Conservation (phyloP, 2,113 vertebrate species). For the Lepidothrix coronata region DNA sequence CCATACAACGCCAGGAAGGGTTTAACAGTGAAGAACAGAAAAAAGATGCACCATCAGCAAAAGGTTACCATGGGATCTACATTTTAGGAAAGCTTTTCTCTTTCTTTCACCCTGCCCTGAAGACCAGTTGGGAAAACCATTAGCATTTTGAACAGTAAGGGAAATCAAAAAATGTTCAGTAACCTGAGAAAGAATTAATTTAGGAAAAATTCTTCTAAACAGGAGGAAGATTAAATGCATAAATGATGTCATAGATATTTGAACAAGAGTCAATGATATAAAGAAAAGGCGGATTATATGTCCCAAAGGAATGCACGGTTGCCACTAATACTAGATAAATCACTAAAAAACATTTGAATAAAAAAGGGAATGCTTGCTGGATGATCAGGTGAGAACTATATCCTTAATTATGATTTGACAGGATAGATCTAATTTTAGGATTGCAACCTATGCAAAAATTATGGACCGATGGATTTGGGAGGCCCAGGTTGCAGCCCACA, state of each 20-base stretch:
- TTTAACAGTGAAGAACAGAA: neutral
- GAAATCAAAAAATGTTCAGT: neutral
- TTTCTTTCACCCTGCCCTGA: neutral
- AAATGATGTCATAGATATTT: neutral
- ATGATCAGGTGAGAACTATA: neutral
- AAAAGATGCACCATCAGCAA: neutral
- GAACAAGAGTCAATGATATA: neutral
- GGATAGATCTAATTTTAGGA: neutral
- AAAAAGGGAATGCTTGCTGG: neutral
- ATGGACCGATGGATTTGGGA: neutral
- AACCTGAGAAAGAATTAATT: neutral
- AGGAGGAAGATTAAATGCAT: neutral
- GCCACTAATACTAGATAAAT: neutral
- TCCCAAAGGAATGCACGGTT: neutral
- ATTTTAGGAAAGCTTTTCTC: neutral
- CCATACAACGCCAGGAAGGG: neutral
- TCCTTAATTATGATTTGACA: neutral
- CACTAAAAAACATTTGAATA: neutral
- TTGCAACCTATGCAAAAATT: neutral
- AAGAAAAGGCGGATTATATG: neutral
- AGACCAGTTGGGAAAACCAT: neutral
- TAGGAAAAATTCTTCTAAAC: neutral
- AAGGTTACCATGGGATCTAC: neutral
- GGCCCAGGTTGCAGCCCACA: neutral
- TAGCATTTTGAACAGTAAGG: neutral